Evolutionary conservation across 2,797 vertebrate species (phyloP).

Genomic region (Poecilia velifera): DNA sequence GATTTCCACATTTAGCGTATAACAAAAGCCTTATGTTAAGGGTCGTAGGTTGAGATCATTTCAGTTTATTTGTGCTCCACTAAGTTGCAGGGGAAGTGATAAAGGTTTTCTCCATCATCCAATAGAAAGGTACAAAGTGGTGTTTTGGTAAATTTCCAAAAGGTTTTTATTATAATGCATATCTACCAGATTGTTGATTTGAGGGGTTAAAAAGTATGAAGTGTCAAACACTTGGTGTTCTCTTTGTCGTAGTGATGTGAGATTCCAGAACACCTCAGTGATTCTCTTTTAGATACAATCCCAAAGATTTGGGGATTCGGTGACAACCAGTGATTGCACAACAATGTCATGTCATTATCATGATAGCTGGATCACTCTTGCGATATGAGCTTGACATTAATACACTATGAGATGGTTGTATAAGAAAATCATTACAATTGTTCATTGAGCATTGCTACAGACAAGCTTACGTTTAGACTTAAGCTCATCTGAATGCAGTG

Average conservation of each 20-base stretch:
- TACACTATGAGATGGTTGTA: background rate
- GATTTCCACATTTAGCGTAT: background rate
- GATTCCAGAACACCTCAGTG: background rate
- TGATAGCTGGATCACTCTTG: background rate
- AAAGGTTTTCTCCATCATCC: background rate
- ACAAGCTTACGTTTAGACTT: background rate
- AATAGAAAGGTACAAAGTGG: background rate
- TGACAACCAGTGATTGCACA: background rate
- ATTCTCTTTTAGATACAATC: background rate
- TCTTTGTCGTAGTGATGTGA: background rate
- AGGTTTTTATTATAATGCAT: background rate
- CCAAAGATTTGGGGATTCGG: background rate
- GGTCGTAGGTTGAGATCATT: background rate
- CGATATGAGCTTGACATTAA: background rate
- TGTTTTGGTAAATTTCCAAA: background rate
- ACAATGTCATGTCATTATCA: background rate
- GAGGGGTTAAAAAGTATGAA: background rate
- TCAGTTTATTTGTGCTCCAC: background rate
- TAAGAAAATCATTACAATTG: background rate
- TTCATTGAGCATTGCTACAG: background rate
- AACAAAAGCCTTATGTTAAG: background rate
- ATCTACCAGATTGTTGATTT: background rate
- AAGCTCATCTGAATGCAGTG: background rate
- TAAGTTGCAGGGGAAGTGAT: background rate
- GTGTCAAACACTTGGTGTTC: background rate